A percentile compares a stretch with the other conserved stretches of the same genome.
Evolutionary conservation across 2,113 vertebrate species (phyloP).

Genomic region (Plectropomus leopardus): DNA sequence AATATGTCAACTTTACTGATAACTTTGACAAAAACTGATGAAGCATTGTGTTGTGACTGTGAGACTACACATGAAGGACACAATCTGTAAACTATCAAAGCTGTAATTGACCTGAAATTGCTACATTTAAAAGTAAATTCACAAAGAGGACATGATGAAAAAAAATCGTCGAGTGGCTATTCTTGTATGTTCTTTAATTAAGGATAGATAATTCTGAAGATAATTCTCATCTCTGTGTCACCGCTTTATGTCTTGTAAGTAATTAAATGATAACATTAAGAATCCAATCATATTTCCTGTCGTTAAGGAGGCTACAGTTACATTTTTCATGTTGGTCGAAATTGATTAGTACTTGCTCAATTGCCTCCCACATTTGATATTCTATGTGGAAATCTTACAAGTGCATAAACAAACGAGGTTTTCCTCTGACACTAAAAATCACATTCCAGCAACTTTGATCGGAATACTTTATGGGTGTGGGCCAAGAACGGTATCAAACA

Average conservation of each 20-base stretch:
- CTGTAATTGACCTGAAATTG: background rate
- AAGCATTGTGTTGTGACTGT: background rate
- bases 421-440: slow-evolving; percentile 69
- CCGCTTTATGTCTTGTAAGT: slow-evolving; percentile 14
- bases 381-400: slow-evolving; percentile 54
- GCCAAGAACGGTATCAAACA: slow-evolving; percentile 74
- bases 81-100: background rate
- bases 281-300: slow-evolving; percentile 45
- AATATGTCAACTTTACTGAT: too few species aligned
- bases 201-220: background rate
- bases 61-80: background rate
- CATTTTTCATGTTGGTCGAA: slow-evolving; percentile 58
- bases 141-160: background rate
- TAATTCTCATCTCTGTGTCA: slow-evolving; percentile 5
- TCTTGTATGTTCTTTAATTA: background rate
- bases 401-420: slow-evolving; percentile 66
- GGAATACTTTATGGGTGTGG: slow-evolving; percentile 73
- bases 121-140: background rate
- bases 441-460: slow-evolving; percentile 69
- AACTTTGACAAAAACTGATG: background rate
- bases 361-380: slow-evolving; percentile 71
- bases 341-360: slow-evolving; percentile 68
- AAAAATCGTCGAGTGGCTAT: background rate
- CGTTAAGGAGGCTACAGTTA: slow-evolving; percentile 25
- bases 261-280: slow-evolving; percentile 42